Conservation (phyloP, 2,797 vertebrate genomes). For the Pachyuromys duprasi region DNA sequence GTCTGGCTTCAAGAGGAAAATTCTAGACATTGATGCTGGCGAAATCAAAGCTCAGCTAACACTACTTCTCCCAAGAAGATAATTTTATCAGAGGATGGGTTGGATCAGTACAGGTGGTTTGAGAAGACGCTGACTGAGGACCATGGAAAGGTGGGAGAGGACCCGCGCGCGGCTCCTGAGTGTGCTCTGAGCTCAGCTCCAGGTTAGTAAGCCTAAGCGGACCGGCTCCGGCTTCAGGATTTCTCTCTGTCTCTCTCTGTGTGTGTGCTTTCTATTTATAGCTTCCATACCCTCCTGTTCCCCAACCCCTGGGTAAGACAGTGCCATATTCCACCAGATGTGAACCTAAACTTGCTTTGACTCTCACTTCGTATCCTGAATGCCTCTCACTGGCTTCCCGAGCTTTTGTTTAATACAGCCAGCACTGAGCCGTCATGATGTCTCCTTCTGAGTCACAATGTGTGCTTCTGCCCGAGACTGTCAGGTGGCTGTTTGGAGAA, state of each 20-base stretch:
- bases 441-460: slow-evolving; percentile 66
- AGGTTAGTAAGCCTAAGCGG: slow-evolving; percentile 75
- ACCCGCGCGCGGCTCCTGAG: neutral
- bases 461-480: slow-evolving; percentile 74
- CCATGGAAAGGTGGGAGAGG: slow-evolving; percentile 88
- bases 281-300: slow-evolving; percentile 59
- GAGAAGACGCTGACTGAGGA: slow-evolving; percentile 87
- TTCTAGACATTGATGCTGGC: slow-evolving; percentile 86
- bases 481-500: slow-evolving; percentile 75
- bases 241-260: slow-evolving; percentile 65
- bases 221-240: slow-evolving; percentile 64
- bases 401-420: slow-evolving; percentile 85
- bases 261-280: slow-evolving; percentile 72
- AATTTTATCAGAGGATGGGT: slow-evolving; percentile 81
- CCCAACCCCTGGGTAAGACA: slow-evolving; percentile 57
- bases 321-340: slow-evolving; percentile 80
- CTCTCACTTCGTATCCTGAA: slow-evolving; percentile 73
- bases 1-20: slow-evolving; percentile 87
- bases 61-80: slow-evolving; percentile 75
- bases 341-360: slow-evolving; percentile 85
- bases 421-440: slow-evolving; percentile 65
- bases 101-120: slow-evolving; percentile 91
- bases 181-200: slow-evolving; percentile 72
- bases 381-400: slow-evolving; percentile 71
- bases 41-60: slow-evolving; percentile 84